Base-by-base conservation (phyloP, 2,113 vertebrate genomes). In the Callionymus lyra region DNA sequence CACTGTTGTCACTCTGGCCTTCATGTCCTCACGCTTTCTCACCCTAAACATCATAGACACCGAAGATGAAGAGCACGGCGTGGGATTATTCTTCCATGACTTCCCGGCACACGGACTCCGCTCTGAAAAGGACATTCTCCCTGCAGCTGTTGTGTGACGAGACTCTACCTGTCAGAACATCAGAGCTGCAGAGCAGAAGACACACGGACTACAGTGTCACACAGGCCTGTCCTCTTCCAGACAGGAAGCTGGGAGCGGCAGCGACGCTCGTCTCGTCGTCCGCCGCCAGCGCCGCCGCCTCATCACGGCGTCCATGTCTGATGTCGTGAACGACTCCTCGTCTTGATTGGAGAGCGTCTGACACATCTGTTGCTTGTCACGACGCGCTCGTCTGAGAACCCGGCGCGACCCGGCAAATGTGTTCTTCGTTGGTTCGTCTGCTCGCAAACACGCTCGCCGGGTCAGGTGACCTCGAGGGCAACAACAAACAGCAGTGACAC, bases 341-440 rank as follows among this genome's bases (percentile, higher is more conserved):
- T 72, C 78, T 74, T 75, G 69, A 79, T 77, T 66, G 59, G 55
- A 68, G 66, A 57, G 53, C 21, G 62, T 60, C 66, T 68, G 77
- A 78, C 74, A 78, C 80, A 82, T 81, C 76, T 84, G 82, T 71
- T 82, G 76, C 72, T 55, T 76, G 81, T 86, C 84, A 80, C 43
- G 56, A 72, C 58, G 70, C 16, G 54, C 42, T 38, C 34, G 41
- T 63, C 65, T 68, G 61, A 3, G 16, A 63, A 55, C 47, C 6
- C 44, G 65, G 56, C 34, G 13, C 37, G 15, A 68, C 66, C 40
- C 44, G 60, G 63, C 48, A 38, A 48, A 53, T 17, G 41, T 19
- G 42, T 41, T 21, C 27, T 44, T 50, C 42, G 15, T 56, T 39
- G 45, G 46, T 40, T 32, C 21, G 56, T 47, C 56, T 15, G 14